phyloP scores from a whole-genome alignment of 2,888 invertebrate species.

The Yponomeuta sedellus region DNA sequence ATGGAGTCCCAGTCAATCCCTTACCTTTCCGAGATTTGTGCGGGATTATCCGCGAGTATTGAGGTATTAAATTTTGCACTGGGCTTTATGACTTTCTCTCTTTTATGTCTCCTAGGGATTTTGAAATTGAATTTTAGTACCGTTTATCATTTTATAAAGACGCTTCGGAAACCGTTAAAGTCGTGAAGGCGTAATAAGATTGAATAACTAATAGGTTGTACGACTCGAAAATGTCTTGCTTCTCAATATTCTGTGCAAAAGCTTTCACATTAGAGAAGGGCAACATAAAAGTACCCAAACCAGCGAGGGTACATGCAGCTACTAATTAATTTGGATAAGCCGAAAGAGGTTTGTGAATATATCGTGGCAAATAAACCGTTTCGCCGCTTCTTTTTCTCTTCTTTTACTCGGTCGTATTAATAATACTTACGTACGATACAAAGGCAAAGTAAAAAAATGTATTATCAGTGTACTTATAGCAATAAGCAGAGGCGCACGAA shows the following conservation, averaged over 20 bases:
- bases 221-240: not conserved
- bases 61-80: constrained; percentile 38
- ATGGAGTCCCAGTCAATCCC: constrained; percentile 23
- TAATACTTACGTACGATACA: too few species aligned
- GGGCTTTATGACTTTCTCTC: constrained; percentile 33
- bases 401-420: too few species aligned
- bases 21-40: constrained; percentile 41
- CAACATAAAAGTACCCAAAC: too few species aligned
- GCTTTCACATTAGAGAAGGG: not conserved
- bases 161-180: not conserved
- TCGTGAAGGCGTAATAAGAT: not conserved
- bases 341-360: too few species aligned
- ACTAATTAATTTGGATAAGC: too few species aligned
- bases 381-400: too few species aligned
- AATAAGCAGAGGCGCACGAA: too few species aligned
- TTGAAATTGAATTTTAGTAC: not conserved
- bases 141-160: not conserved
- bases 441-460: too few species aligned
- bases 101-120: not conserved
- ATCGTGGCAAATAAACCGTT: too few species aligned
- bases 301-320: too few species aligned
- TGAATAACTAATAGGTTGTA: not conserved
- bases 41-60: constrained; percentile 39
- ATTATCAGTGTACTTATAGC: too few species aligned
- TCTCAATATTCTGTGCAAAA: not conserved